Base-by-base conservation (phyloP, 2,797 vertebrate genomes). In the Scyliorhinus canicula region DNA sequence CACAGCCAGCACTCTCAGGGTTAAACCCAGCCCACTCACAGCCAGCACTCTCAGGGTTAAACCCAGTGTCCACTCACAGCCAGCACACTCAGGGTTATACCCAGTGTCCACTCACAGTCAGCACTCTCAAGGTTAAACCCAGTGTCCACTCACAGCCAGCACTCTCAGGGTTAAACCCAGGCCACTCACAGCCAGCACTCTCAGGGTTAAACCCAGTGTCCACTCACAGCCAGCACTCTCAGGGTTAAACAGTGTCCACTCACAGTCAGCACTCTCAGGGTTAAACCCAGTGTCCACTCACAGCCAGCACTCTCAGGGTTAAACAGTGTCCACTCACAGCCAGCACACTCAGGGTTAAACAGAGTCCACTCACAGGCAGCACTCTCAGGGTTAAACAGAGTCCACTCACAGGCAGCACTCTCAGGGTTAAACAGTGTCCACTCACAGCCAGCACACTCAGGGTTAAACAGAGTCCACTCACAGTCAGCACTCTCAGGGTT, bases 61-160 rank as follows among this genome's bases (percentile, higher is more conserved):
- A 1, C 47, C 2, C n/a, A n/a, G n/a, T n/a, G n/a, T n/a, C n/a
- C n/a, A n/a, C n/a, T n/a, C n/a, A n/a, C n/a, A n/a, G n/a, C n/a
- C n/a, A n/a, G n/a, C n/a, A n/a, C n/a, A 1, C 11, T 47, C 21
- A 28, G 91, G 63, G 91, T 93, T 93, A 93, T 69, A 47, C 40
- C 24, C 19, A 2, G 24, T 69, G n/a, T 9, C 65, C 65, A 21
- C 16, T 67, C 65, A 67, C 65, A 67, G 65, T 67, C 16, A 24
- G 3, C 91, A 67, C 40, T 12, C 44, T 93, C 63, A 7, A 79
- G 96, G 98, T 98, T 98, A 67, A 26, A 67, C 65, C 65, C 65
- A n/a, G 28, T 35, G 28, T 11, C 28, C 31, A 57, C 11, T 16
- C 52, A 6, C 28, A 7, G 85, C 35, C 52, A 3, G 28, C 11